These are phyloP conservation scores for Epizoanthus rinbou DNA, from an alignment of 92 coral and sea anemone genomes.

Conservation along the genomic window DNA sequence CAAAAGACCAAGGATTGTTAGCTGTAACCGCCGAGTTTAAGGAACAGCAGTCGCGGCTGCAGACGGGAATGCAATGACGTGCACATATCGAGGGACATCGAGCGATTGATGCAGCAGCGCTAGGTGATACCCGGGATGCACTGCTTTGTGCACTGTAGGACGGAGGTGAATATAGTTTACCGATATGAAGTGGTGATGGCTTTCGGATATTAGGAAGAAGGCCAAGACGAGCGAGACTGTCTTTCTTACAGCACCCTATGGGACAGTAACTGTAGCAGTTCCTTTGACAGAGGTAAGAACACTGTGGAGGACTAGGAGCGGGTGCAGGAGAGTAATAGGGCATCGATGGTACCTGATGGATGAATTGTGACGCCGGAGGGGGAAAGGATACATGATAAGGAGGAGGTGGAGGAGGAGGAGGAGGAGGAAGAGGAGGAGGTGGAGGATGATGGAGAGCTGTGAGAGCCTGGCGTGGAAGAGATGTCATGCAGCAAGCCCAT, in stretches of 20 bases:
- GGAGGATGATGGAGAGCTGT: slow-evolving; percentile 42
- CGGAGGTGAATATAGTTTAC: slow-evolving; percentile 53
- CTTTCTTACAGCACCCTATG: slow-evolving; percentile 71
- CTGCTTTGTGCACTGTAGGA: slow-evolving; percentile 23
- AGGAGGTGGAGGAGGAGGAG: slow-evolving; percentile 28
- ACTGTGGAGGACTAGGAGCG: slow-evolving; percentile 45
- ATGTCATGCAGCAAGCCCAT: slow-evolving; percentile 67
- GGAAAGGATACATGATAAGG: neutral
- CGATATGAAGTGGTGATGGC: slow-evolving; percentile 6
- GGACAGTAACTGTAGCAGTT: slow-evolving; percentile 79
- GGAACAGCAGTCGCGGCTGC: slow-evolving; percentile 83
- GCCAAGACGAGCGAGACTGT: slow-evolving; percentile 52
- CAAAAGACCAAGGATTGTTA: neutral
- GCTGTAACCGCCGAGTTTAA: slow-evolving; percentile 14
- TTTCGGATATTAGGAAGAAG: slow-evolving; percentile 42
- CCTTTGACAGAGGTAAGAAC: slow-evolving; percentile 63
- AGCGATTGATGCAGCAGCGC: slow-evolving; percentile 26
- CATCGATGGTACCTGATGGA: slow-evolving; percentile 20
- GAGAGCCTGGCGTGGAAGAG: slow-evolving; percentile 22
- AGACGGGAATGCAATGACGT: slow-evolving; percentile 71
- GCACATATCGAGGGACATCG: slow-evolving; percentile 80
- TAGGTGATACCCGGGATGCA: slow-evolving; percentile 52
- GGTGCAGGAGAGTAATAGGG: slow-evolving; percentile 42
- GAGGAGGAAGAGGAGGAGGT: slow-evolving; percentile 21
- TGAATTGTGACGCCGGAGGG: slow-evolving; percentile 13